Percentiles rank a stretch among this genome's conserved stretches.
Conservation (phyloP, 2,797 vertebrate genomes). For the Sorex maritimensis region DNA sequence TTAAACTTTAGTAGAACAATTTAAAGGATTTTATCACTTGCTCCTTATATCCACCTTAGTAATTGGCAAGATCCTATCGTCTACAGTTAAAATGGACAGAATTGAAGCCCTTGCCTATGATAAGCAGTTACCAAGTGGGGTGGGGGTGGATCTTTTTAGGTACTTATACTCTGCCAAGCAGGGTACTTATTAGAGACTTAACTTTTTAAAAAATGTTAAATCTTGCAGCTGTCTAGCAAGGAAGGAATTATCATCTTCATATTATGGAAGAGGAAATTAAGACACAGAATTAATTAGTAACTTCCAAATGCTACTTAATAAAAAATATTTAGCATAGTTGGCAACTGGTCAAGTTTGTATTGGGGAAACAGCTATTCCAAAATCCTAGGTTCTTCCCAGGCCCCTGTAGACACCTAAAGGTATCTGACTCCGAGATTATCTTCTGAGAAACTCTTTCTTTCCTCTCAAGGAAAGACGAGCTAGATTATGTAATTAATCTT, state of each 20-base stretch:
- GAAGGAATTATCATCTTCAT: constrained; percentile 59
- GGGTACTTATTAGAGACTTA: constrained; percentile 5
- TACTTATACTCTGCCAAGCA: neutral
- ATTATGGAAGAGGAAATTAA: constrained; percentile 38
- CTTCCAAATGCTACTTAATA: neutral
- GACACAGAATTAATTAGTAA: constrained; percentile 55
- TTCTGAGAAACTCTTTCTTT: constrained; percentile 15
- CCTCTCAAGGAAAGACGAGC: constrained; percentile 49
- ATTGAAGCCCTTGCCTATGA: constrained; percentile 34
- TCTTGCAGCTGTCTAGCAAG: constrained; percentile 22
- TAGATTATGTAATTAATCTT: constrained; percentile 28
- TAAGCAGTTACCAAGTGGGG: neutral
- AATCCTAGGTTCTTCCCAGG: constrained; percentile 36
- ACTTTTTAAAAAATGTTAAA: neutral
- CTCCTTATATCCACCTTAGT: neutral
- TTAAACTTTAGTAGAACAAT: constrained; percentile 63
- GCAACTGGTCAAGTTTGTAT: constrained; percentile 24
- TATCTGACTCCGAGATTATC: constrained; percentile 18
- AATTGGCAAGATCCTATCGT: constrained; percentile 11
- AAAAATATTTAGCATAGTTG: neutral
- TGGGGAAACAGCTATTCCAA: neutral
- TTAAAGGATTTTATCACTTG: constrained; percentile 59
- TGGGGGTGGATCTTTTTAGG: constrained; percentile 11
- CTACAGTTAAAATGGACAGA: constrained; percentile 61
- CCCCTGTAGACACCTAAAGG: neutral